phyloP scores from a whole-genome alignment of 2,888 invertebrate genomes.

The Xestia sexstrigata region DNA sequence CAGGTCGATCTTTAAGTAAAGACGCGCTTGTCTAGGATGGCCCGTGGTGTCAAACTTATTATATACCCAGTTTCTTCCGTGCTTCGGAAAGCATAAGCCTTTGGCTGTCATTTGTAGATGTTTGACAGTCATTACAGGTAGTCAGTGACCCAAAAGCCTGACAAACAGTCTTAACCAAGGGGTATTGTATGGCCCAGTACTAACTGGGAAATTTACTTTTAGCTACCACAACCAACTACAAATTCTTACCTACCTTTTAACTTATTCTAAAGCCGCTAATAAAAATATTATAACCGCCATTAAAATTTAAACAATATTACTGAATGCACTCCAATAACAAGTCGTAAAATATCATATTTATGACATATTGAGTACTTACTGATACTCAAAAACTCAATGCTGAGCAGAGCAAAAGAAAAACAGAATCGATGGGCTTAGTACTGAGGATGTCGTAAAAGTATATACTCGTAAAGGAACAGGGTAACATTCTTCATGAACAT shows the following conservation, averaged over 20 bases:
- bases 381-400: slow-evolving; percentile 8
- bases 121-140: not conserved
- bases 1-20: not conserved
- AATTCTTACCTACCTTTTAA: not conserved
- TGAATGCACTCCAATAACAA: slow-evolving; percentile 33
- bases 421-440: slow-evolving; percentile 10
- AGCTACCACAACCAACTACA: not conserved
- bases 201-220: not conserved
- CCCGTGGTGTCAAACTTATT: too few relatives aligned
- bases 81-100: not conserved
- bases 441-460: slow-evolving; percentile 8
- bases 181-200: not conserved
- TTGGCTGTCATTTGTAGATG: not conserved
- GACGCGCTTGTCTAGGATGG: not conserved
- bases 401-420: slow-evolving; percentile 30
- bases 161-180: not conserved
- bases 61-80: not conserved
- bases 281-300: slow-evolving; percentile 32
- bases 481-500: not conserved
- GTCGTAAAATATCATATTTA: slow-evolving; percentile 34
- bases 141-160: not conserved
- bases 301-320: slow-evolving; percentile 45
- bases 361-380: slow-evolving; percentile 33
- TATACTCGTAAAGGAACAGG: not conserved
- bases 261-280: slow-evolving; percentile 21